Evolutionary conservation across 2,113 vertebrate species (phyloP).

Genomic region (Limanda limanda): DNA sequence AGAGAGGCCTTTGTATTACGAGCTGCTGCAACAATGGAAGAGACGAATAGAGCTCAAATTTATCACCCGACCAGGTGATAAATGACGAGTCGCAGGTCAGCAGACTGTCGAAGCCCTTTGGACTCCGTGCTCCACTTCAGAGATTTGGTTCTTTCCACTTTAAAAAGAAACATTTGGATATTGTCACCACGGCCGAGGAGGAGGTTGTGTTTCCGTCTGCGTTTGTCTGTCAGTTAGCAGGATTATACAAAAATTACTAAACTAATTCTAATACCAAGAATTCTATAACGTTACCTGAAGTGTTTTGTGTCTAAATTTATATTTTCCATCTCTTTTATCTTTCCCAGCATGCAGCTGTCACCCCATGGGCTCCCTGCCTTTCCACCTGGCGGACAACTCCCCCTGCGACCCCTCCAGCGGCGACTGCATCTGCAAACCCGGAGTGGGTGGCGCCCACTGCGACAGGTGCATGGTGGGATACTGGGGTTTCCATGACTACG

Average conservation of each 20-base stretch:
- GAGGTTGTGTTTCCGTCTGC: not conserved
- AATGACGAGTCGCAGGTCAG: conserved; percentile 9
- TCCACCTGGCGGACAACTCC: conserved; percentile 77
- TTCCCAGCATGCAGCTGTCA: conserved; percentile 91
- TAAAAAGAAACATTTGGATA: not conserved
- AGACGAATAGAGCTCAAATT: conserved; percentile 32
- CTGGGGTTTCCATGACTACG: conserved; percentile 93
- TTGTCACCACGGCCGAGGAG: not conserved
- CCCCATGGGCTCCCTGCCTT: conserved; percentile 86
- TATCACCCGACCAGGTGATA: conserved; percentile 22
- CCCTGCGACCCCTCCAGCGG: conserved; percentile 90
- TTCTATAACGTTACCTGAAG: no score
- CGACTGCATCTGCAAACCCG: conserved; percentile 94
- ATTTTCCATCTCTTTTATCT: not conserved
- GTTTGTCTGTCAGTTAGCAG: no score
- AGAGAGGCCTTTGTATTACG: conserved; percentile 65
- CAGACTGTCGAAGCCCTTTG: conserved; percentile 37
- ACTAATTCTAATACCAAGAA: no score
- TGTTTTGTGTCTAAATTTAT: no score
- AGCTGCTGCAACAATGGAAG: conserved; percentile 35
- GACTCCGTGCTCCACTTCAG: not conserved
- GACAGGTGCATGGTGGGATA: conserved; percentile 95
- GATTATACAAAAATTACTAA: no score
- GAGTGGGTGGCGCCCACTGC: conserved; percentile 89
- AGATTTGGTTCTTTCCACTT: not conserved